A percentile compares a stretch with the other conserved stretches of the same genome.
Conservation (phyloP, 2,888 invertebrate genomes). For the Myathropa florea region DNA sequence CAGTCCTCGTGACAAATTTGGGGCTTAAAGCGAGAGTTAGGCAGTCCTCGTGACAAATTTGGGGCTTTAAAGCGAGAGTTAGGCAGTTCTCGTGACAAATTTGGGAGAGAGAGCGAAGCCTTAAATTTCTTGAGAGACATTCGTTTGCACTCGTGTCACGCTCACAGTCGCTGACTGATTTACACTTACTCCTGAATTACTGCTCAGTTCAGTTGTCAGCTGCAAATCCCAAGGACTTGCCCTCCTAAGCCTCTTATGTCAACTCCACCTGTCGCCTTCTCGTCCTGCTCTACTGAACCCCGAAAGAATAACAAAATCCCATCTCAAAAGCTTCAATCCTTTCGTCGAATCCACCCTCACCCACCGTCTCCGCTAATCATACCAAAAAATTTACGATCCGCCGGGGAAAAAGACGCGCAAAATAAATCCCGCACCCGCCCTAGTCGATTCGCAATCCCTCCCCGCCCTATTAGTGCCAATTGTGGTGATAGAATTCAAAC, state of each 20-base stretch:
- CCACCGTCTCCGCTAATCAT: conserved; percentile 25
- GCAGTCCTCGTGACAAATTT: no score
- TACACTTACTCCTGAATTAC: no score
- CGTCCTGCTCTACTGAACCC: conserved; percentile 27
- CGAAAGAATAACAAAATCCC: conserved; percentile 24
- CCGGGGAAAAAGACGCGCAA: not conserved
- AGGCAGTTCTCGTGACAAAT: no score
- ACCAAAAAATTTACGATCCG: conserved; percentile 34
- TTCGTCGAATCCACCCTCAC: not conserved
- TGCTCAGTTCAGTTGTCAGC: not conserved
- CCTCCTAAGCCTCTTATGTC: conserved; percentile 57
- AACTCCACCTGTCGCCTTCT: conserved; percentile 53
- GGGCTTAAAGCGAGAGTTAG: no score
- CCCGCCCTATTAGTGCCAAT: conserved; percentile 51
- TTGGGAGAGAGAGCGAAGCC: no score
- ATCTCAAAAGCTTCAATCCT: conserved; percentile 46
- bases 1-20: no score
- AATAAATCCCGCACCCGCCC: conserved; percentile 12
- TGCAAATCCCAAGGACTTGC: conserved; percentile 44
- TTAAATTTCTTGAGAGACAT: no score
- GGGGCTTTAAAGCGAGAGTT: not conserved
- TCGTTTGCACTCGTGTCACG: no score
- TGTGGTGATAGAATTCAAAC: conserved; percentile 65
- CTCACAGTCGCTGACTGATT: no score
- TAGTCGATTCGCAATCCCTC: not conserved